Evolutionary conservation across 1,140 invertebrate genomes (phyloP).

Genomic region (Drosophila subpulchrella): DNA sequence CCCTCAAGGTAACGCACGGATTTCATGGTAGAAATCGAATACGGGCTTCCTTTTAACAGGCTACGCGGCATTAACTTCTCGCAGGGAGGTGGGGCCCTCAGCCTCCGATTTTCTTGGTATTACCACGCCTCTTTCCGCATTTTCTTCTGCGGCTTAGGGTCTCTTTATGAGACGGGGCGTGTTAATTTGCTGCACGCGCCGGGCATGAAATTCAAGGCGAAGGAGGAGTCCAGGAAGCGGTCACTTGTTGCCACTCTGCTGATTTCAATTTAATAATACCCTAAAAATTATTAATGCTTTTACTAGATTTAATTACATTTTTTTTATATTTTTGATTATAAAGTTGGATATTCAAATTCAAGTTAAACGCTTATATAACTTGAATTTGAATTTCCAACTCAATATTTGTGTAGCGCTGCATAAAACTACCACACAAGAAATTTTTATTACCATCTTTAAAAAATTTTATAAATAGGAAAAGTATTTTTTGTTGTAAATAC

Average conservation of each 20-base stretch:
- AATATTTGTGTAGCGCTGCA: too few relatives aligned
- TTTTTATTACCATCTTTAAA: too few relatives aligned
- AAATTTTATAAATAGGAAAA: too few relatives aligned
- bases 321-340: too few relatives aligned
- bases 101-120: neutral
- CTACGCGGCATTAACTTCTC: conserved; percentile 51
- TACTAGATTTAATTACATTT: neutral
- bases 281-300: too few relatives aligned
- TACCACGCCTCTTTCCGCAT: neutral
- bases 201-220: neutral
- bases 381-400: too few relatives aligned
- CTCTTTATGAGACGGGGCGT: conserved; percentile 45
- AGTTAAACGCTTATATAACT: too few relatives aligned
- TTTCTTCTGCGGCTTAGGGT: conserved; percentile 24
- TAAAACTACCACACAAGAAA: too few relatives aligned
- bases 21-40: conserved; percentile 22
- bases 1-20: conserved; percentile 33
- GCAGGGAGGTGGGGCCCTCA: conserved; percentile 1
- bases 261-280: neutral
- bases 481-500: too few relatives aligned
- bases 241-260: conserved; percentile 39
- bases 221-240: conserved; percentile 10
- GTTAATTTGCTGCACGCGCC: conserved; percentile 71
- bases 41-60: conserved; percentile 31
- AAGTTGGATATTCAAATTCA: too few relatives aligned